Conservation (phyloP, 1,140 invertebrate species). For the Hirudo medicinalis region DNA sequence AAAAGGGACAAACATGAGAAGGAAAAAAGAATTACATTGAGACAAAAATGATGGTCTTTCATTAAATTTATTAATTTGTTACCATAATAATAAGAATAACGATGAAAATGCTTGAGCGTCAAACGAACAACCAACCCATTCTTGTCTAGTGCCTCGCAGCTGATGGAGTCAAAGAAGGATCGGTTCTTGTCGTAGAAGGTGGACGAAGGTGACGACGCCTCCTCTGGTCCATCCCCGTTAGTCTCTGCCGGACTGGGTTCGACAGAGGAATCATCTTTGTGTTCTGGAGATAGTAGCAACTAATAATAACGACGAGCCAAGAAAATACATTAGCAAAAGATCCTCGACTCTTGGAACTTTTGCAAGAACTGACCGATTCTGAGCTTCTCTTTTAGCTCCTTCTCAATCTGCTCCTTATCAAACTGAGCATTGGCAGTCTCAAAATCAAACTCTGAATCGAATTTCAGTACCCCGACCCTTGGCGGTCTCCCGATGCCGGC, state of each 20-base stretch:
- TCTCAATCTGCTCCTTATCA: slow-evolving; percentile 44
- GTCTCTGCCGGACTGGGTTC: slow-evolving; percentile 27
- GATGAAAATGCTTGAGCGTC: background rate
- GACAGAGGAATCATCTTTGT: slow-evolving; percentile 20
- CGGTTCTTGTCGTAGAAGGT: slow-evolving; percentile 82
- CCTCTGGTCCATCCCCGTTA: slow-evolving; percentile 32
- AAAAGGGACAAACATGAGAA: too few relatives aligned
- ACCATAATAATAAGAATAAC: too few relatives aligned
- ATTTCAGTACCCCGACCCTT: slow-evolving; percentile 55
- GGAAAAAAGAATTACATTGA: too few relatives aligned
- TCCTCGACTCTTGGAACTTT: background rate
- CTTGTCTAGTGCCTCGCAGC: slow-evolving; percentile 88
- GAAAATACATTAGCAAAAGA: background rate
- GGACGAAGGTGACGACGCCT: slow-evolving; percentile 30
- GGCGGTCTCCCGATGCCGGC: slow-evolving; percentile 10
- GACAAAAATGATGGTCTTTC: too few relatives aligned
- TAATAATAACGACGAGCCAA: background rate
- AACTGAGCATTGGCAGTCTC: slow-evolving; percentile 92
- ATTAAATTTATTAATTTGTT: too few relatives aligned
- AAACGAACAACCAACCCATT: slow-evolving; percentile 41
- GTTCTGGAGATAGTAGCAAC: background rate
- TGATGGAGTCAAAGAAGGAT: slow-evolving; percentile 98
- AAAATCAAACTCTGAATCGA: slow-evolving; percentile 92
- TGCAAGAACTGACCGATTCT: slow-evolving; percentile 52
- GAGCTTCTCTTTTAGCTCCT: slow-evolving; percentile 73